phyloP scores from a whole-genome alignment of 2,797 vertebrate species.

The Crax fasciolata region DNA sequence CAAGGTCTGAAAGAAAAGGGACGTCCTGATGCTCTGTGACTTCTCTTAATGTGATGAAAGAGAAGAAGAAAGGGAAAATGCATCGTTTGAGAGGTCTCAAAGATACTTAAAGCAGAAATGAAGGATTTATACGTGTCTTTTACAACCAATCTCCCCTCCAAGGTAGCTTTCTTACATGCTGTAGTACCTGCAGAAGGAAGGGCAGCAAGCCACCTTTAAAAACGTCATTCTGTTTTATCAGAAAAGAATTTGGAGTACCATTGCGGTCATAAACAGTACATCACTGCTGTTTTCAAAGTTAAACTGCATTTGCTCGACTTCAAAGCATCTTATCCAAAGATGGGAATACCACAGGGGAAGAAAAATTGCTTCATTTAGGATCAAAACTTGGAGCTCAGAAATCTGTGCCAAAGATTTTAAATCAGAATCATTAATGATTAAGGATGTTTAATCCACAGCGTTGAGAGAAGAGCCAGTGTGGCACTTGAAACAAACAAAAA shows the following conservation, averaged over 20 bases:
- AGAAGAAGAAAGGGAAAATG: background rate
- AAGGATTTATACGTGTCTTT: background rate
- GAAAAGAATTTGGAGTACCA: background rate
- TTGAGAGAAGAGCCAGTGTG: background rate
- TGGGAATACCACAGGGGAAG: background rate
- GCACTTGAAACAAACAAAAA: background rate
- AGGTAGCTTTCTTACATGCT: background rate
- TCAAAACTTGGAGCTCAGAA: background rate
- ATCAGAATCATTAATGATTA: background rate
- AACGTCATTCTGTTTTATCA: background rate
- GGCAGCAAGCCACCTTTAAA: background rate
- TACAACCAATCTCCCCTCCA: background rate
- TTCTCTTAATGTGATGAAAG: background rate
- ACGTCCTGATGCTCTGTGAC: background rate
- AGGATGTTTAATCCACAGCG: accelerated
- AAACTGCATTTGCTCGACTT: background rate
- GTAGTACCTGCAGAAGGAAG: background rate
- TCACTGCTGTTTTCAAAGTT: background rate
- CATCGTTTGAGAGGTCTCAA: background rate
- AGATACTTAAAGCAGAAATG: background rate
- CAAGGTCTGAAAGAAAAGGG: background rate
- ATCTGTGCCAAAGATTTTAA: background rate
- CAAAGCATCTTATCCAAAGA: background rate
- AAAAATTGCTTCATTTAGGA: background rate
- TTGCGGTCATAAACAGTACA: background rate